Evolutionary conservation across 2,797 vertebrate genomes (phyloP), one percentile per base, ranked within the genome.

Genomic region (Phalloptychus januarius): DNA sequence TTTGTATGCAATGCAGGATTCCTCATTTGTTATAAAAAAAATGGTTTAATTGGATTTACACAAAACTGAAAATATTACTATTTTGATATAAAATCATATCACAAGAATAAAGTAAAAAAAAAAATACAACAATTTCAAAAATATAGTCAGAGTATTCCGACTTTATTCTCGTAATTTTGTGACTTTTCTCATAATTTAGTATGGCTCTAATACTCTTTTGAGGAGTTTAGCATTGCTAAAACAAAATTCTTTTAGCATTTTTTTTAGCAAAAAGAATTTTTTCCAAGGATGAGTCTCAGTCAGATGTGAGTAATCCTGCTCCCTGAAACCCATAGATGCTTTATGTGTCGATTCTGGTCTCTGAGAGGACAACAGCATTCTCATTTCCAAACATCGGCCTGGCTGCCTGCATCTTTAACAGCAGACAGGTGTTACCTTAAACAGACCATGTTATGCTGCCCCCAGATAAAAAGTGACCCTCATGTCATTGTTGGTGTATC

Each of bases 401-500:
- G 42, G 33, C 56, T 86, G 71, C 79, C 52, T 36, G 70, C 72
- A 71, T 74, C 79, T 25, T 77, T 87, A 85, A 87, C 89, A 88
- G 81, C 83, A 82, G 83, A 77, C 87, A 93, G 91, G 91, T 91
- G 89, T 78, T 85, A 67, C 61, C 3, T 40, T 67, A 40, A 67
- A 40, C 20, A 67, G 33, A 3, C 40, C 1, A 15, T n/a, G 38
- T 42, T 70, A 70, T 42, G 20, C 36, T 70, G 38, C 40, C 28
- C 77, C 2, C 2, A 73, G 83, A 42, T 52, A 88, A 40, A 40
- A 67, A 7, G 25, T 81, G 86, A 76, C 63, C 48, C 15, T 18
- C 2, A 74, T 7, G 40, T 87, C 83, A 74, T 90, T 79, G 79
- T 77, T 87, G 82, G 81, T 85, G 91, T 90, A 89, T 87, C 89